phyloP scores from a whole-genome alignment of 2,888 invertebrate genomes.

The Pecten maximus region DNA sequence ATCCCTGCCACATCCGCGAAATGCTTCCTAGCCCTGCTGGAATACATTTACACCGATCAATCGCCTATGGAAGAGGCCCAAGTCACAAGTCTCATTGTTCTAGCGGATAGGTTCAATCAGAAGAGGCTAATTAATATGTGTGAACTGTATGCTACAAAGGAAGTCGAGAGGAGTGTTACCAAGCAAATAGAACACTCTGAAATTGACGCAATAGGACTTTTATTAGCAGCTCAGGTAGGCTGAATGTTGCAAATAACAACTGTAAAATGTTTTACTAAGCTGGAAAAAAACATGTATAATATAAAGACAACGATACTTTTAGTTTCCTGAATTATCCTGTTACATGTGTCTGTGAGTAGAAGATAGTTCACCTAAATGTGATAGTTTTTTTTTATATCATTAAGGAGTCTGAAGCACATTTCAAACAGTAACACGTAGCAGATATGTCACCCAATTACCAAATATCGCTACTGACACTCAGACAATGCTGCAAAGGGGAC shows the following conservation, averaged over 20 bases:
- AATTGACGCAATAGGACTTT: conserved; percentile 77
- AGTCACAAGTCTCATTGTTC: conserved; percentile 72
- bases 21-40: conserved; percentile 75
- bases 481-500: no score
- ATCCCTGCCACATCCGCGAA: conserved; percentile 68
- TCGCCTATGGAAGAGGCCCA: conserved; percentile 77
- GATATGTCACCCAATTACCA: no score
- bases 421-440: no score
- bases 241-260: background rate
- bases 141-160: conserved; percentile 79
- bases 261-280: background rate
- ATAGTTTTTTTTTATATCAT: no score
- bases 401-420: no score
- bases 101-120: conserved; percentile 77
- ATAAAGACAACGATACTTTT: background rate
- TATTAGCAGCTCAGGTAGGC: conserved; percentile 74
- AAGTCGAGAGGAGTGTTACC: conserved; percentile 71
- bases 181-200: conserved; percentile 76
- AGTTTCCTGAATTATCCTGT: no score
- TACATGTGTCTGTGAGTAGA: no score
- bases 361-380: no score
- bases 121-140: conserved; percentile 76
- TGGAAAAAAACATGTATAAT: background rate
- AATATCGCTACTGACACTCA: no score
- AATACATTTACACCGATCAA: conserved; percentile 80